Base-by-base conservation (phyloP, 1,140 invertebrate genomes). In the Heliothis subflexa region DNA sequence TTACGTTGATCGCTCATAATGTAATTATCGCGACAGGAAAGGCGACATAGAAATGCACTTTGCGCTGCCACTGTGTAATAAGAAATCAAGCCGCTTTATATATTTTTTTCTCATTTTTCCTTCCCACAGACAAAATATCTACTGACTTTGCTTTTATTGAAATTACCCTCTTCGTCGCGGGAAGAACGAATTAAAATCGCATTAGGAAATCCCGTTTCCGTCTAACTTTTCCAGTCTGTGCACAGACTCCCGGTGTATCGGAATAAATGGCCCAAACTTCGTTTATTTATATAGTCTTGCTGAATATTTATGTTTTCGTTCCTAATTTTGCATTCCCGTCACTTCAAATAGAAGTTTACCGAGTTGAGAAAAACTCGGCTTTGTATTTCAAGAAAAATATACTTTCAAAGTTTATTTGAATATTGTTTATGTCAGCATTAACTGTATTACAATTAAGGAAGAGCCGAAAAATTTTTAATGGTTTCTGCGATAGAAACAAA, bases 161-260 rank as follows among this genome's bases (percentile, higher is more conserved):
- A 92, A 92, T 91, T 92, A 89, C 86, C 88, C 85, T 84, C 84
- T 87, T 88, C 89, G 89, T 89, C 85, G 89, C 87, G 85, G 88
- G 87, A 88, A 88, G 89, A 92, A 89, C 88, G 91, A 93, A 93
- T 93, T 93, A 93, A 93, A 93, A 92, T 92, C 84, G 87, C 91
- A 93, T 93, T 93, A 92, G 89, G 91, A 91, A 91, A 93, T 92
- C 89, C 91, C 86, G 91, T 91, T 90, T 82, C 89, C 91, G 90
- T 88, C 92, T 88, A 93, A 94, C 91, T 93, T 94, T 92, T 88
- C 91, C 90, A 91, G 86, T 88, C 87, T 88, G 86, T 89, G 91
- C 88, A 82, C 88, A 82, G 85, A 88, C 85, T 90, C 87, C 84
- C 87, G 89, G 91, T 93, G 90, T 93, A 94, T 94, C 90, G 89